Evolutionary conservation across 2,888 invertebrate genomes (phyloP).

Genomic region (Erannis defoliaria): DNA sequence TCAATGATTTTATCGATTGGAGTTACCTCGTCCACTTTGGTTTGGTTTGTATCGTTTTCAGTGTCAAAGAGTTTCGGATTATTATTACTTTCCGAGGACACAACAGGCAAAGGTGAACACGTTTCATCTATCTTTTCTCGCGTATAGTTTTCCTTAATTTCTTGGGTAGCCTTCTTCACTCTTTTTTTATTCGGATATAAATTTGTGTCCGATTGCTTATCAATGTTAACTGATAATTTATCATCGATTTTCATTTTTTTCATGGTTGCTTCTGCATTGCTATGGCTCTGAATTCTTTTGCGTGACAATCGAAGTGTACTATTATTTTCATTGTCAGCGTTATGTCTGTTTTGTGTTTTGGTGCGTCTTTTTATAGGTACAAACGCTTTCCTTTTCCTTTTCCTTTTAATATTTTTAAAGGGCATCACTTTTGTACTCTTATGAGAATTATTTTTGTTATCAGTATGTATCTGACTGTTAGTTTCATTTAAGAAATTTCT

Average conservation of each 20-base stretch:
- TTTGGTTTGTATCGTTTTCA: neutral
- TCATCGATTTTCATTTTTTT: neutral
- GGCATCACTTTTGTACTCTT: neutral
- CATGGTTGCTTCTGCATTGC: neutral
- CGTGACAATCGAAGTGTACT: neutral
- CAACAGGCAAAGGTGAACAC: neutral
- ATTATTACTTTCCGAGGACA: neutral
- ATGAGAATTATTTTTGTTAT: neutral
- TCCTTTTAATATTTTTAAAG: neutral
- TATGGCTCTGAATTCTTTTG: neutral
- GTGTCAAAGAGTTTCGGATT: neutral
- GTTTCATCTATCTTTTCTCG: neutral
- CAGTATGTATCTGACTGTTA: neutral
- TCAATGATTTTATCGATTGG: neutral
- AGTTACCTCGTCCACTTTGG: neutral
- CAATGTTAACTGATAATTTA: neutral
- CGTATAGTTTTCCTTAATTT: neutral
- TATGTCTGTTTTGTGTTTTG: neutral
- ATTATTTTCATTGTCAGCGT: neutral
- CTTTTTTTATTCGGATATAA: neutral
- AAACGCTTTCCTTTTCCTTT: neutral
- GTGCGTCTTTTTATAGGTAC: neutral
- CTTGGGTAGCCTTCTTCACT: neutral
- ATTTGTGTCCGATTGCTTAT: neutral
- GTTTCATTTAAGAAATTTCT: neutral